Evolutionary conservation across 1,140 invertebrate species (phyloP).

Genomic region (Melitaea cinxia): DNA sequence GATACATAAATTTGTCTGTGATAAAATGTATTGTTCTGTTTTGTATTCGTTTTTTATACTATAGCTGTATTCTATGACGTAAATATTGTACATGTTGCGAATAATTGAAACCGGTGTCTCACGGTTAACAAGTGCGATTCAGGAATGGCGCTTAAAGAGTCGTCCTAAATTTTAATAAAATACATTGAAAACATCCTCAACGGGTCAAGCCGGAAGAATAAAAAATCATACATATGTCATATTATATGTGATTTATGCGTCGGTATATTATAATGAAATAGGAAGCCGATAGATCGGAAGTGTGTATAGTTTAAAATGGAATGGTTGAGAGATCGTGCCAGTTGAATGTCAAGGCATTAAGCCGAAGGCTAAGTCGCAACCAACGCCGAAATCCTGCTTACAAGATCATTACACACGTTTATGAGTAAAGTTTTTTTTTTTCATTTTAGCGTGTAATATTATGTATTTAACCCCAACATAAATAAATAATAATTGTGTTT

Average conservation of each 20-base stretch:
- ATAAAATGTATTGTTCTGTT: constrained; percentile 25
- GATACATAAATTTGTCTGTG: constrained; percentile 11
- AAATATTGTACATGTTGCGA: not conserved
- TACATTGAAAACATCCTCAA: not conserved
- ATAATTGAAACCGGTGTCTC: constrained; percentile 1
- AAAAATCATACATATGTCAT: not conserved
- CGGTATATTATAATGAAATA: constrained; percentile 44
- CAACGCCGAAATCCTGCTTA: constrained; percentile 48
- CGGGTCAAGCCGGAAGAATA: not conserved
- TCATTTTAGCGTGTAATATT: not conserved
- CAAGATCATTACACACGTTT: constrained; percentile 34
- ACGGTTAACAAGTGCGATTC: not conserved
- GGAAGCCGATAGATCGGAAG: constrained; percentile 73
- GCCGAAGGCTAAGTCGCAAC: constrained; percentile 49
- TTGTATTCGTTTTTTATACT: constrained; percentile 14
- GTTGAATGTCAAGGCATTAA: constrained; percentile 71
- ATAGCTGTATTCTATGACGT: constrained; percentile 1
- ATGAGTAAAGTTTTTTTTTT: constrained; percentile 25
- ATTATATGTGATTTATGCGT: constrained; percentile 14
- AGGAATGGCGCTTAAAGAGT: not conserved
- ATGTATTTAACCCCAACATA: not conserved
- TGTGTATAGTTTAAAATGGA: constrained; percentile 66
- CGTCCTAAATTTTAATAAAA: not conserved
- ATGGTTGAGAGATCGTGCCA: constrained; percentile 63
- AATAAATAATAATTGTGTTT: too few species aligned